phyloP scores from a whole-genome alignment of 2,888 invertebrate genomes.

The Mythimna albipuncta region DNA sequence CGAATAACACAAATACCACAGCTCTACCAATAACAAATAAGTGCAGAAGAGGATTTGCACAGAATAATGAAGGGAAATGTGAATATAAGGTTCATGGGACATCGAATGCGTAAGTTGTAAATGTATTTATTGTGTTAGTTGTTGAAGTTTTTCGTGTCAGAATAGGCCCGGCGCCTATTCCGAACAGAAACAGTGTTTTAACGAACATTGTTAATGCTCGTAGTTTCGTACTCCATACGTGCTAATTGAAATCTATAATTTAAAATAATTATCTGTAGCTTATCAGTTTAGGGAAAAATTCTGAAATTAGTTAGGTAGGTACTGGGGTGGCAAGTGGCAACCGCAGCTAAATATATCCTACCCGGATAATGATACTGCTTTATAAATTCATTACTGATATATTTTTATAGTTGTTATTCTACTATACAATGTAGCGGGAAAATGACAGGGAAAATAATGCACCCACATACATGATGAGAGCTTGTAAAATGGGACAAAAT shows the following conservation, averaged over 20 bases:
- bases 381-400: too few species aligned
- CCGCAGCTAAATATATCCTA: neutral
- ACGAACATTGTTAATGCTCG: neutral
- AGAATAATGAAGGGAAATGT: conserved; percentile 83
- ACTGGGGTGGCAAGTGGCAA: neutral
- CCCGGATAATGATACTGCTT: neutral
- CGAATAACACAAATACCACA: conserved; percentile 48
- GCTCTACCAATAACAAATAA: conserved; percentile 59
- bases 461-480: too few species aligned
- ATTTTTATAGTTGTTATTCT: neutral
- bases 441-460: neutral
- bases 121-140: neutral
- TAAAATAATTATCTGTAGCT: conserved; percentile 16
- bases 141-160: conserved; percentile 5
- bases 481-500: neutral
- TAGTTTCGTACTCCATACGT: too few species aligned
- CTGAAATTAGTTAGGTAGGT: neutral
- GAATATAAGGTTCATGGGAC: conserved; percentile 81
- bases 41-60: conserved; percentile 83
- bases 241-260: neutral
- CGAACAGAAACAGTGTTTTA: conserved; percentile 4
- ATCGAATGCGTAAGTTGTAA: conserved; percentile 83
- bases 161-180: neutral
- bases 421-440: neutral
- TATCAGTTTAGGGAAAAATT: conserved; percentile 18